Conservation (phyloP, 2,113 vertebrate species). For the Leptobrachium ailaonicum region DNA sequence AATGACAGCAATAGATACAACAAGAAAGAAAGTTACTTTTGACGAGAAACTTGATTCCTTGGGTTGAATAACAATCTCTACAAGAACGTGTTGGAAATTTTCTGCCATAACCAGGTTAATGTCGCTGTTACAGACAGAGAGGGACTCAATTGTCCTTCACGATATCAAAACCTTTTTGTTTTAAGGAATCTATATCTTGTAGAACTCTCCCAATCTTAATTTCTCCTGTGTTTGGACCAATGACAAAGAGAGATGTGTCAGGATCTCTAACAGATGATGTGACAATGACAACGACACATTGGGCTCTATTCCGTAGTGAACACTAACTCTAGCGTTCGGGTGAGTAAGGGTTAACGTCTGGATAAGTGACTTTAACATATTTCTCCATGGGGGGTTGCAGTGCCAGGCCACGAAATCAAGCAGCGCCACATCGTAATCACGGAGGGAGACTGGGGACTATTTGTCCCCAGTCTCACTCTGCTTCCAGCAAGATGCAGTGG, state of each 20-base stretch:
- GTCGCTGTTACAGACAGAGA: slow-evolving; percentile 54
- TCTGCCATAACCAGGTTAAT: slow-evolving; percentile 38
- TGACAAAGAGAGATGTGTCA: slow-evolving; percentile 51
- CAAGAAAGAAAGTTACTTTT: slow-evolving; percentile 31
- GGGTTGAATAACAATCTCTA: slow-evolving; percentile 8
- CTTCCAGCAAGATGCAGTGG: too few species aligned
- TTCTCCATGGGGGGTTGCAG: too few species aligned
- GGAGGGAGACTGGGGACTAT: too few species aligned
- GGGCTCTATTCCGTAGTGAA: not conserved
- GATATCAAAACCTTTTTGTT: slow-evolving; percentile 52
- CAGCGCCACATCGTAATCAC: too few species aligned
- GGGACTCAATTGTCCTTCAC: slow-evolving; percentile 55
- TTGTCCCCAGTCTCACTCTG: too few species aligned
- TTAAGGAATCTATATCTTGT: slow-evolving; percentile 50
- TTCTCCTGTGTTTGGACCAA: slow-evolving; percentile 57
- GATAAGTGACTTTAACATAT: too few species aligned
- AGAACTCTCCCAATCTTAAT: slow-evolving; percentile 51
- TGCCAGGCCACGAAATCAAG: too few species aligned
- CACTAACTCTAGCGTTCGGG: too few species aligned
- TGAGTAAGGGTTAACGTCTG: too few species aligned
- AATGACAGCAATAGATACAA: slow-evolving; percentile 32
- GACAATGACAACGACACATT: slow-evolving; percentile 58
- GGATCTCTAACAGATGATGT: slow-evolving; percentile 56
- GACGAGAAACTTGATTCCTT: not conserved
- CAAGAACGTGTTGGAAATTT: slow-evolving; percentile 26